Evolutionary conservation across 1,140 invertebrate genomes (phyloP).

Genomic region (Gryllus bimaculatus): DNA sequence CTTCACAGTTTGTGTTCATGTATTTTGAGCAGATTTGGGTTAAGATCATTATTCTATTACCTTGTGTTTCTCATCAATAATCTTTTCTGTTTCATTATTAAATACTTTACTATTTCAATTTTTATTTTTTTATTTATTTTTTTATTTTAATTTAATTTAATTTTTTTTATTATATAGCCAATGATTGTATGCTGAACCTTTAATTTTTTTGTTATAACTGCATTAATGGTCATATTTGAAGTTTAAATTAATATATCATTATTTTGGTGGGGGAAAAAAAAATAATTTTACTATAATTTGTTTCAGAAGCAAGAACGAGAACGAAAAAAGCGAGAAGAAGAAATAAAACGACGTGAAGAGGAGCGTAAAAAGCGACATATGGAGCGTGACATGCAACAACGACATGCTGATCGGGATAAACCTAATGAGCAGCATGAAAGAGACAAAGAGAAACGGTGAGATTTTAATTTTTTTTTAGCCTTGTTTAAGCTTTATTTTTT

Average conservation of each 20-base stretch:
- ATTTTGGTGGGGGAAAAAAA: constrained; percentile 15
- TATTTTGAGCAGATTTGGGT: no score
- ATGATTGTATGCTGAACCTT: no score
- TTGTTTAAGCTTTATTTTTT: not conserved
- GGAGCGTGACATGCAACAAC: constrained; percentile 34
- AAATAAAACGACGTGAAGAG: constrained; percentile 46
- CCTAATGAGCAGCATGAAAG: constrained; percentile 8
- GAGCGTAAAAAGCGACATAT: constrained; percentile 48
- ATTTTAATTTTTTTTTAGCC: not conserved
- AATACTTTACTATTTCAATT: no score
- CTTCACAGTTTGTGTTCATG: no score
- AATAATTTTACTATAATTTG: not conserved
- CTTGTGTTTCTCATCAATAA: no score
- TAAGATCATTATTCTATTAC: no score
- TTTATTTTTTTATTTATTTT: no score
- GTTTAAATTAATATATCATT: not conserved
- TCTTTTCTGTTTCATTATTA: no score
- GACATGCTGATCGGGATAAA: constrained; percentile 30
- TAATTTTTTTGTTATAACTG: no score
- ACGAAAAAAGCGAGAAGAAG: constrained; percentile 48
- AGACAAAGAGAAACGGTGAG: not conserved
- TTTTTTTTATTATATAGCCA: no score
- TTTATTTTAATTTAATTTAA: no score
- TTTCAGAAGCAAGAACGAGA: constrained; percentile 51
- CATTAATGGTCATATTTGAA: not conserved